A percentile compares a stretch with the other conserved stretches of the same genome.
Evolutionary conservation across 2,113 vertebrate genomes (phyloP).

Genomic region (Columba janthina): DNA sequence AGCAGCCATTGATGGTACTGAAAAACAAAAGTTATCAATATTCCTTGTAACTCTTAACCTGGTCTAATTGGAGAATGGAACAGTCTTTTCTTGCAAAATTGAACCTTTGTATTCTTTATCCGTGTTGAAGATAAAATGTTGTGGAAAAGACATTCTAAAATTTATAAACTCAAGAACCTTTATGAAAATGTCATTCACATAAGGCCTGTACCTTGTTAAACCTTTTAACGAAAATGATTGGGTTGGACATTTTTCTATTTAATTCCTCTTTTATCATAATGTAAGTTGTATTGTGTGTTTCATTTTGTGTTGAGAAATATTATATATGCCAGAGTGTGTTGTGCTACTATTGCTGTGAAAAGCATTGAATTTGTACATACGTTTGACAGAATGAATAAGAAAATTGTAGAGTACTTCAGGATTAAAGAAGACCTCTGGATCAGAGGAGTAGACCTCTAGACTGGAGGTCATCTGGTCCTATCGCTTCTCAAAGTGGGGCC

Average conservation of each 20-base stretch:
- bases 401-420: not conserved
- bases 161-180: not conserved
- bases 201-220: not conserved
- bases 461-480: not conserved
- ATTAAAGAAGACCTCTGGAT: not conserved
- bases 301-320: not conserved
- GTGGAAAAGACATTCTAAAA: not conserved
- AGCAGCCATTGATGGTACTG: not conserved
- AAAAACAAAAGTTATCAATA: not conserved
- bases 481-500: not conserved
- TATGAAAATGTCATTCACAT: not conserved
- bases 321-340: not conserved
- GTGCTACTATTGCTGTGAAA: not conserved
- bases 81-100: not conserved
- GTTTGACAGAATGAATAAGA: not conserved
- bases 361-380: not conserved
- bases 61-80: not conserved
- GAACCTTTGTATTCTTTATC: not conserved
- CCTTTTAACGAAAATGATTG: not conserved
- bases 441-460: not conserved
- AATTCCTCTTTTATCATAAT: not conserved
- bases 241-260: not conserved
- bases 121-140: not conserved
- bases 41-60: not conserved
- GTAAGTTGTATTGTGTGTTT: not conserved